Conservation (phyloP, 2,888 invertebrate species). For the Biston betularia region DNA sequence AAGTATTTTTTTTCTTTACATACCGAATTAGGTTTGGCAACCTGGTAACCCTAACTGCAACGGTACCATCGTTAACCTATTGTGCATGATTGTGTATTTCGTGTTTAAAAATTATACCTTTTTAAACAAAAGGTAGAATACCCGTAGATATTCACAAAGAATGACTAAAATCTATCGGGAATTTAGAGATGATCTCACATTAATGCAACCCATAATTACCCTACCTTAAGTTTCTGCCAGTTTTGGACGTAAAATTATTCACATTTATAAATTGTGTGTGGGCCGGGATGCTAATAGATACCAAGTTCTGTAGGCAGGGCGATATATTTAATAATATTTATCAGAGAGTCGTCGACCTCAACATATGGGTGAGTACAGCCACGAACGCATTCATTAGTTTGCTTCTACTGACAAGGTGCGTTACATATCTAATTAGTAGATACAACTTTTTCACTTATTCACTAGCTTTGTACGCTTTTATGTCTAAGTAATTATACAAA, state of each 20-base stretch:
- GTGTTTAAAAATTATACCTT: not conserved
- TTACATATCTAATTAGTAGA: slow-evolving; percentile 23
- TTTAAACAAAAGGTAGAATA: too few relatives aligned
- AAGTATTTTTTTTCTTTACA: too few relatives aligned
- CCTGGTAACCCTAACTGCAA: too few relatives aligned
- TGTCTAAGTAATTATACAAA: too few relatives aligned
- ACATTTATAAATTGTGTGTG: slow-evolving; percentile 41
- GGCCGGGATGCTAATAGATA: slow-evolving; percentile 51
- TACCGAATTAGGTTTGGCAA: too few relatives aligned
- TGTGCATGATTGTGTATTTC: too few relatives aligned
- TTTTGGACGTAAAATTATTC: slow-evolving; percentile 40
- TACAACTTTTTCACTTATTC: slow-evolving; percentile 6
- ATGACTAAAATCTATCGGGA: not conserved
- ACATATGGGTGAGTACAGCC: slow-evolving; percentile 56
- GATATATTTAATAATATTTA: slow-evolving; percentile 73
- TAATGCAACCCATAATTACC: slow-evolving; percentile 31
- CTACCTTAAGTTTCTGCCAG: slow-evolving; percentile 33
- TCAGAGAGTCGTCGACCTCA: slow-evolving; percentile 77
- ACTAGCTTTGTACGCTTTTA: not conserved
- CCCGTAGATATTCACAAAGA: not conserved
- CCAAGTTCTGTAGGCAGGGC: slow-evolving; percentile 47
- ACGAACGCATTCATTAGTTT: slow-evolving; percentile 52
- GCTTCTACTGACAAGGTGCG: slow-evolving; percentile 25
- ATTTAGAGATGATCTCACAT: slow-evolving; percentile 30
- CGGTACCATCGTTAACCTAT: too few relatives aligned